Evolutionary conservation across 2,888 invertebrate genomes (phyloP).

Genomic region (Drosophila cracens): DNA sequence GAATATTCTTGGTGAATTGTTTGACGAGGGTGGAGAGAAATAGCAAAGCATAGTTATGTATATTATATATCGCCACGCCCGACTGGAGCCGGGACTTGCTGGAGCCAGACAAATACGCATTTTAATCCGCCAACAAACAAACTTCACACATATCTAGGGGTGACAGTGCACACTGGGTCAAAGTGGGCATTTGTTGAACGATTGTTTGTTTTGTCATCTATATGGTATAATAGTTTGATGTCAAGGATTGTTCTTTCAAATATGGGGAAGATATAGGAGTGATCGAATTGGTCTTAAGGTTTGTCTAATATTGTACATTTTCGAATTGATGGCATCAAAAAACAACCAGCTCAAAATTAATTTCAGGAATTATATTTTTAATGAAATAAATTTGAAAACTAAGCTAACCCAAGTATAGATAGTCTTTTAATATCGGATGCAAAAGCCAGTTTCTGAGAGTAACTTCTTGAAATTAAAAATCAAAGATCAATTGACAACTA

Average conservation of each 20-base stretch:
- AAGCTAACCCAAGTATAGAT: not conserved
- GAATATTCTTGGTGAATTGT: slow-evolving; percentile 1
- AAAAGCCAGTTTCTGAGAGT: not conserved
- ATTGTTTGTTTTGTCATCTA: not conserved
- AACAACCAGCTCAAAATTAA: not conserved
- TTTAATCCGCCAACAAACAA: not conserved
- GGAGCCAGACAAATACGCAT: not conserved
- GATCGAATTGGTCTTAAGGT: not conserved
- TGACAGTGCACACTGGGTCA: not conserved
- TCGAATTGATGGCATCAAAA: not conserved
- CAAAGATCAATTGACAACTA: not conserved
- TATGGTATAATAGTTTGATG: not conserved
- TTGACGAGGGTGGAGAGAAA: not conserved
- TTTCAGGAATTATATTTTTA: not conserved
- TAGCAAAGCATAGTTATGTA: not conserved
- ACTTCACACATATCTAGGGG: not conserved
- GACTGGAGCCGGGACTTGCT: not conserved
- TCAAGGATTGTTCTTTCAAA: not conserved
- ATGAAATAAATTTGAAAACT: not conserved
- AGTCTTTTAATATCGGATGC: not conserved
- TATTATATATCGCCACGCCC: not conserved
- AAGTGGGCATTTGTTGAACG: not conserved
- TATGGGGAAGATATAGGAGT: not conserved
- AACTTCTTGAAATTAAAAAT: not conserved
- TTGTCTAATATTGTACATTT: not conserved